Evolutionary conservation across 2,113 vertebrate species (phyloP).

Genomic region (Lampris megalopsis): DNA sequence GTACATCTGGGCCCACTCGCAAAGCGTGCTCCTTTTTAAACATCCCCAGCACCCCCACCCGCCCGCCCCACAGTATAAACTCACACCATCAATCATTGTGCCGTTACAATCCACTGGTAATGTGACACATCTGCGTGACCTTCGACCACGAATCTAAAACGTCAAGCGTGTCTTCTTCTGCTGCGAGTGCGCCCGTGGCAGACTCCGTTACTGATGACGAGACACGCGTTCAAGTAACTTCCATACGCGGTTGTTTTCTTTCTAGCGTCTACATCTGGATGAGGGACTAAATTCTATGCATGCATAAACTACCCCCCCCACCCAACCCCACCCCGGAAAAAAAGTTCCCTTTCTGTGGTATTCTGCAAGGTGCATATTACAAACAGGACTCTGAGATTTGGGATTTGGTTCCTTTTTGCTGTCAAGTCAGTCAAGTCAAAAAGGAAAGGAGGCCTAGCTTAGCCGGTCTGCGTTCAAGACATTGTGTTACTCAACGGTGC

Average conservation of each 20-base stretch:
- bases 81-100: slow-evolving; percentile 42
- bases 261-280: slow-evolving; percentile 54
- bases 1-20: slow-evolving; percentile 31
- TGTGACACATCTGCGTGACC: slow-evolving; percentile 30
- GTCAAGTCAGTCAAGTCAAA: slow-evolving; percentile 48
- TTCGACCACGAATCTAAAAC: slow-evolving; percentile 39
- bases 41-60: neutral
- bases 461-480: slow-evolving; percentile 61
- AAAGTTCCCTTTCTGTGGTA: slow-evolving; percentile 42
- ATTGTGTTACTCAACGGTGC: slow-evolving; percentile 36
- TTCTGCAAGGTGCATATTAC: slow-evolving; percentile 69
- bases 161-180: slow-evolving; percentile 34
- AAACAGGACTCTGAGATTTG: slow-evolving; percentile 55
- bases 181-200: slow-evolving; percentile 53
- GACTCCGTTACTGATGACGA: slow-evolving; percentile 59
- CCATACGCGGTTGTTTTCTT: slow-evolving; percentile 64
- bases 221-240: slow-evolving; percentile 83
- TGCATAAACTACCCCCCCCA: slow-evolving; percentile 69
- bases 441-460: slow-evolving; percentile 60
- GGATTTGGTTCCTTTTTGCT: slow-evolving; percentile 50
- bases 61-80: slow-evolving; percentile 1
- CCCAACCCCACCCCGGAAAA: neutral
- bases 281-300: slow-evolving; percentile 69
- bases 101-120: slow-evolving; percentile 45
- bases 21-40: neutral